Percentiles rank a stretch among this genome's conserved stretches.
Conservation (phyloP, 1,140 invertebrate genomes). For the Dufourea novaeangliae region DNA sequence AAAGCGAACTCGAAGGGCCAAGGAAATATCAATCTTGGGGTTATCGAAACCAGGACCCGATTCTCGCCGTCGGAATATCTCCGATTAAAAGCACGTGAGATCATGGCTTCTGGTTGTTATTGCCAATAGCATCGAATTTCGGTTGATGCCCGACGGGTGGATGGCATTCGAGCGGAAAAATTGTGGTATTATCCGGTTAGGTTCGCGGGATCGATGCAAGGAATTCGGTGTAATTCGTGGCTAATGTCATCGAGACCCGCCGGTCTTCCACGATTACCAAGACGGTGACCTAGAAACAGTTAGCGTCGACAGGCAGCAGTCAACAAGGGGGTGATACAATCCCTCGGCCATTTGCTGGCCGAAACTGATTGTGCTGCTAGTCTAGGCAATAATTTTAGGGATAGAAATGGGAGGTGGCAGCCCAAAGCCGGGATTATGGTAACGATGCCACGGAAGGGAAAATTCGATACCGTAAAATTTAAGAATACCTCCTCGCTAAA, state of each 20-base stretch:
- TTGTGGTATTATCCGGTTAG: neutral
- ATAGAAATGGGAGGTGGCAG: neutral
- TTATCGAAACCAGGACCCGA: neutral
- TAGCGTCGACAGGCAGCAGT: constrained; percentile 37
- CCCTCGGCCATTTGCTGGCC: constrained; percentile 31
- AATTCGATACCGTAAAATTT: neutral
- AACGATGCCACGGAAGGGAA: neutral
- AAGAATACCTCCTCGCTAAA: no score
- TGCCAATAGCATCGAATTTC: neutral
- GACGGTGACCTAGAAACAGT: constrained; percentile 37
- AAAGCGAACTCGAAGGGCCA: neutral
- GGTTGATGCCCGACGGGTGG: neutral
- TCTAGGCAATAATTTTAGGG: constrained; percentile 13
- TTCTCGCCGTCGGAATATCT: neutral
- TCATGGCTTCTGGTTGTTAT: no score
- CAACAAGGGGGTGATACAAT: constrained; percentile 44
- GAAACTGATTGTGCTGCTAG: constrained; percentile 32
- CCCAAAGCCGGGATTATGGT: neutral
- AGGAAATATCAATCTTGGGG: neutral
- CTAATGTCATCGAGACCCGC: neutral
- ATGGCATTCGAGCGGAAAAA: neutral
- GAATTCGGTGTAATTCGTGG: constrained; percentile 21
- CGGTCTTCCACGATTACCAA: constrained; percentile 6
- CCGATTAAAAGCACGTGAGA: neutral
- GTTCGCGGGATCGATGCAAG: neutral